A percentile compares a stretch with the other conserved stretches of the same genome.
Conservation (phyloP, 2,113 vertebrate species). For the Brienomyrus brachyistius region DNA sequence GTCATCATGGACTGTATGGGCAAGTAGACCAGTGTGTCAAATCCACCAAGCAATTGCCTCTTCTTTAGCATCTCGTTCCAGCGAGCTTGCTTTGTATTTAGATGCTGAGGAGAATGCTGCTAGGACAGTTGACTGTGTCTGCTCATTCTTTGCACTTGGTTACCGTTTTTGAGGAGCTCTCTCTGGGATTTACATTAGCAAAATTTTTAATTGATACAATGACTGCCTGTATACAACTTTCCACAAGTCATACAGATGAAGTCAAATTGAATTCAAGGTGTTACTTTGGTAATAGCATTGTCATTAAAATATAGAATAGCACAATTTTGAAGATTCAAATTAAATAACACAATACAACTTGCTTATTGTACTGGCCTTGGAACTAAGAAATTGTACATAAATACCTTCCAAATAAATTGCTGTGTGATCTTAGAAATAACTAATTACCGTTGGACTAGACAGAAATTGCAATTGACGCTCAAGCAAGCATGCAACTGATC, state of each 20-base stretch:
- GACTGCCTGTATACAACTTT: background rate
- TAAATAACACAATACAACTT: background rate
- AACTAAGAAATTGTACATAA: background rate
- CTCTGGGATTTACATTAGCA: background rate
- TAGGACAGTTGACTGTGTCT: background rate
- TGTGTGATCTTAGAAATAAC: too few relatives aligned
- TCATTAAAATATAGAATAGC: background rate
- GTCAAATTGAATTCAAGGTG: background rate
- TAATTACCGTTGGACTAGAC: too few relatives aligned
- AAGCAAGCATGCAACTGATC: too few relatives aligned
- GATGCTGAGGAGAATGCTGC: too few relatives aligned
- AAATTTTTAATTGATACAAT: background rate
- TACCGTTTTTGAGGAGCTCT: background rate
- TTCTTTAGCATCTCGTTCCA: too few relatives aligned
- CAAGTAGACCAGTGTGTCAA: too few relatives aligned
- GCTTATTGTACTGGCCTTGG: background rate
- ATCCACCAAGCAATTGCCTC: too few relatives aligned
- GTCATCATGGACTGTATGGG: too few relatives aligned
- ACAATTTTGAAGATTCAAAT: background rate
- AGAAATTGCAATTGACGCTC: too few relatives aligned
- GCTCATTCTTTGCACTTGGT: background rate
- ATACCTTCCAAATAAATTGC: too few relatives aligned
- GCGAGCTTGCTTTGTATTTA: background rate
- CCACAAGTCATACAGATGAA: background rate
- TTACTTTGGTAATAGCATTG: background rate